Percentiles rank a stretch among this genome's conserved stretches.
Evolutionary conservation across 2,113 vertebrate genomes (phyloP).

Genomic region (Mionectes macconnelli): DNA sequence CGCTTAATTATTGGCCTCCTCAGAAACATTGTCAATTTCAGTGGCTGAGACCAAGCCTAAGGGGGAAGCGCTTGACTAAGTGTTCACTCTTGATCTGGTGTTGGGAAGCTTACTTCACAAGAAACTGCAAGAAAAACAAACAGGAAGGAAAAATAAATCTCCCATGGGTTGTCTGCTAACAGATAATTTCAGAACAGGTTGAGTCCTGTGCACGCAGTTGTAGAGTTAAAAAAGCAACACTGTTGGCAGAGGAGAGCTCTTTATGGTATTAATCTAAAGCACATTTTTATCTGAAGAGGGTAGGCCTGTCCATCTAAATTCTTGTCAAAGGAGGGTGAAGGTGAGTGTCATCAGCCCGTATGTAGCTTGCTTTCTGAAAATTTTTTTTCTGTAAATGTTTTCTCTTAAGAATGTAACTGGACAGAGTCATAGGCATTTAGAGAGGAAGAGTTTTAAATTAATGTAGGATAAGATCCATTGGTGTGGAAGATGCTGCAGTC

Average conservation of each 20-base stretch:
- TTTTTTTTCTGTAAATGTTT: not conserved
- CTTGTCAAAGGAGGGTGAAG: not conserved
- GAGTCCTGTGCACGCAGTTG: rapidly evolving
- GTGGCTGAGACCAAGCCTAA: not conserved
- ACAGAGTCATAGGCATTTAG: not conserved
- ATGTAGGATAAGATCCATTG: not conserved
- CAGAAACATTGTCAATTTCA: not conserved
- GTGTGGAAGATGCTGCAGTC: not conserved
- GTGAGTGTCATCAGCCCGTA: not conserved
- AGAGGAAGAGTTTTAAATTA: not conserved
- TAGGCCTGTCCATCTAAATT: not conserved
- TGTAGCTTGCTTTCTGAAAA: not conserved
- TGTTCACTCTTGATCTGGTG: not conserved
- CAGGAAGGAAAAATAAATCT: not conserved
- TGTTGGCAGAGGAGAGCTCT: not conserved
- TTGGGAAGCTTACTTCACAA: not conserved
- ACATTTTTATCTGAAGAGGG: not conserved
- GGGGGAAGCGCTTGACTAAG: not conserved
- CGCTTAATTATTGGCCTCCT: not conserved
- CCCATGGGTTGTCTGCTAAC: not conserved
- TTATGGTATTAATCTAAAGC: not conserved
- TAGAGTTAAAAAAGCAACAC: not conserved
- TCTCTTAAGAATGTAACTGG: not conserved
- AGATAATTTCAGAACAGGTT: not conserved
- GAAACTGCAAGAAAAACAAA: not conserved